Conservation (phyloP, 2,113 vertebrate genomes). For the Petrocephalus microphthalmus region DNA sequence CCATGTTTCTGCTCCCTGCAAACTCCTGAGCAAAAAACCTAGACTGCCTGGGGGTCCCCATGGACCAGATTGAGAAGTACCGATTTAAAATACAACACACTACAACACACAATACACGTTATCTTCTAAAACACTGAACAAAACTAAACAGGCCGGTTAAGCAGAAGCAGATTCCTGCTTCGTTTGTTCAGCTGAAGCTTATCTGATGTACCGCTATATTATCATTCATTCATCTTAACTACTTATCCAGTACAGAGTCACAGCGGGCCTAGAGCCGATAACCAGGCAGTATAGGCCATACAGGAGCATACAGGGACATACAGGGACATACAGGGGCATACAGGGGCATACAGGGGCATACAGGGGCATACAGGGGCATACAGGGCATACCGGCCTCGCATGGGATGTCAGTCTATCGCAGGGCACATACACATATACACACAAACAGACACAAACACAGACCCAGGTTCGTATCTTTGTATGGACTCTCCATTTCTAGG, state of each 20-base stretch:
- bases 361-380: no score
- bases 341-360: no score
- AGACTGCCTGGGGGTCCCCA: neutral
- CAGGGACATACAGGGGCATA: no score
- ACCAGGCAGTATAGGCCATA: neutral
- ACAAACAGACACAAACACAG: neutral
- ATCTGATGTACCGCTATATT: neutral
- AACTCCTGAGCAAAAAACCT: neutral
- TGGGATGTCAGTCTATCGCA: neutral
- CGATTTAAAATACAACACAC: neutral
- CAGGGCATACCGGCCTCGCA: neutral
- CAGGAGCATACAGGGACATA: no score
- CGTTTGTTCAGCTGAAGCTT: neutral
- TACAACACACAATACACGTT: neutral
- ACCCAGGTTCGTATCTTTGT: no score
- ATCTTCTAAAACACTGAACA: neutral
- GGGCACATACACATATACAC: neutral
- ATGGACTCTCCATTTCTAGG: no score
- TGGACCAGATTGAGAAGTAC: neutral
- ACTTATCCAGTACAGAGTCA: neutral
- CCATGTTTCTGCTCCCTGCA: neutral
- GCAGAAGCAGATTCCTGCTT: neutral
- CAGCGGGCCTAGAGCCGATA: neutral
- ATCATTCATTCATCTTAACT: neutral
- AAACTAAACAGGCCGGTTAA: neutral